These are phyloP conservation scores for Melieria picta DNA, from an alignment of 2,888 invertebrate species.

Conservation along the genomic window DNA sequence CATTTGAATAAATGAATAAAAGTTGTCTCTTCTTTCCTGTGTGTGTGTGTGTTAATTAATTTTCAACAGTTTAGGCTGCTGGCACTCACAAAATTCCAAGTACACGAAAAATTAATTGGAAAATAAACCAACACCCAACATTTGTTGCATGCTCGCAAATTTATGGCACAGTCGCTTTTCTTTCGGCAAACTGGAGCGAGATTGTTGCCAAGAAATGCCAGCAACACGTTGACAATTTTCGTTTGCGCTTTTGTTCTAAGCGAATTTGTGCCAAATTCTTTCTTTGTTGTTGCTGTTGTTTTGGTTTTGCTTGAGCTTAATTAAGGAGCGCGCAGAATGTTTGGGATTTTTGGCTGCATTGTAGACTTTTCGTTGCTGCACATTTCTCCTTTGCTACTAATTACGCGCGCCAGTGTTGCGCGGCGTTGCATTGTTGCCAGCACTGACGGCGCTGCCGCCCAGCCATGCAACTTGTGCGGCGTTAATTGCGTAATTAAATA, in stretches of 20 bases:
- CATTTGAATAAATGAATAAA: background rate
- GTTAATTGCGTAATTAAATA: conserved; percentile 3
- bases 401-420: background rate
- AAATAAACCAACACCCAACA: background rate
- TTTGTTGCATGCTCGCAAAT: no score
- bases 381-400: background rate
- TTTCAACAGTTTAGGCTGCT: background rate
- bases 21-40: background rate
- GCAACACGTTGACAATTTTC: no score
- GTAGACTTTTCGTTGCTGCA: no score
- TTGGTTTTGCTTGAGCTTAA: no score
- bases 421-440: background rate
- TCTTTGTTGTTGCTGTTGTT: no score
- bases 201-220: background rate
- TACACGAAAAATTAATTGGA: background rate
- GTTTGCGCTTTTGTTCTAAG: no score
- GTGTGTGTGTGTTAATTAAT: background rate
- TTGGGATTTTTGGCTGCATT: no score
- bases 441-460: background rate
- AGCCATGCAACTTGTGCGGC: background rate
- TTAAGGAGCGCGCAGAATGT: no score
- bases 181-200: no score
- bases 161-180: no score
- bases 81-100: background rate
- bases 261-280: no score